Conservation (phyloP, 2,888 invertebrate species). For the Pyrgus malvae region DNA sequence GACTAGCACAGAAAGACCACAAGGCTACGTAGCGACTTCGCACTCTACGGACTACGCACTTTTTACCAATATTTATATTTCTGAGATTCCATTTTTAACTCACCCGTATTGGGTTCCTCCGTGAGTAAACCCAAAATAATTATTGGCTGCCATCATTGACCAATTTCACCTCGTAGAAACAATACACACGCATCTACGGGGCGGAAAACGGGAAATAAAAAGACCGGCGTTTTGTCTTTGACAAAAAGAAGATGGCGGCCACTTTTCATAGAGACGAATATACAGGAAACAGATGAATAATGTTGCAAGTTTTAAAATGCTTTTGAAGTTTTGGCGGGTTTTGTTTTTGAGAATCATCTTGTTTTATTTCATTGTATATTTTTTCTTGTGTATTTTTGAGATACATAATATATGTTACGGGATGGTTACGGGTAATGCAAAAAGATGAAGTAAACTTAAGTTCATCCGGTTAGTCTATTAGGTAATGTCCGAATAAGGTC, state of each 20-base stretch:
- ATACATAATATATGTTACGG: no score
- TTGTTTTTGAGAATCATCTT: no score
- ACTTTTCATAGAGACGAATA: slow-evolving; percentile 37
- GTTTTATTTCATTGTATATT: no score
- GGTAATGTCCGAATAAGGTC: no score
- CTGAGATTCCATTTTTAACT: slow-evolving; percentile 54
- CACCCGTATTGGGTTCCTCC: slow-evolving; percentile 96
- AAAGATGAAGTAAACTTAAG: no score
- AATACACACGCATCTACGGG: slow-evolving; percentile 65
- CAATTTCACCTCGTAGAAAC: slow-evolving; percentile 71
- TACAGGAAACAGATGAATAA: slow-evolving; percentile 19
- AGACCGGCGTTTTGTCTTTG: slow-evolving; percentile 75
- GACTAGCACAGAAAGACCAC: slow-evolving; percentile 61
- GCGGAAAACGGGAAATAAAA: slow-evolving; percentile 56
- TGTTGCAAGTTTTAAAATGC: not conserved
- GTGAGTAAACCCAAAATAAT: slow-evolving; percentile 97
- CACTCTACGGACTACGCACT: slow-evolving; percentile 30
- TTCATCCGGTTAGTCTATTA: no score
- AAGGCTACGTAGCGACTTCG: slow-evolving; percentile 48
- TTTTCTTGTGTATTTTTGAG: no score
- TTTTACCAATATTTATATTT: slow-evolving; percentile 32
- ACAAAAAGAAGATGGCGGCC: slow-evolving; percentile 49
- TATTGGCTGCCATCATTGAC: slow-evolving; percentile 92
- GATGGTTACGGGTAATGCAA: no score
- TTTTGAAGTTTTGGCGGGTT: no score